Evolutionary conservation across 2,888 invertebrate genomes (phyloP).

Genomic region (Agonopterix alstromeriana): DNA sequence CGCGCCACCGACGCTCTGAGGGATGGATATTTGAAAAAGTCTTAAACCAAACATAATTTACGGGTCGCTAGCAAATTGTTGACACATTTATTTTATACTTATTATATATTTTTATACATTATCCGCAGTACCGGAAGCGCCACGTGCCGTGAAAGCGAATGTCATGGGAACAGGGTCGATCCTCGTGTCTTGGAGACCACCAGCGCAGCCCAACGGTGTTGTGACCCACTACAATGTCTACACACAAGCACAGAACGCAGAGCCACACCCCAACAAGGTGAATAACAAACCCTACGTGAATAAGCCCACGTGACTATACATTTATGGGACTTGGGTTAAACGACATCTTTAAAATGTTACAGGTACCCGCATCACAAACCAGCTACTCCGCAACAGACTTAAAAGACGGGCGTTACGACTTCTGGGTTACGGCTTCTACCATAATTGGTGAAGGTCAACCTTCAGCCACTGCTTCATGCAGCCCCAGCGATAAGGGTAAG

Average conservation of each 20-base stretch:
- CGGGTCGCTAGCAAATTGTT: too few relatives aligned
- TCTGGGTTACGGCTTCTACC: slow-evolving; percentile 96
- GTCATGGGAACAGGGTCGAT: slow-evolving; percentile 95
- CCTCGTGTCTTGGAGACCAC: slow-evolving; percentile 95
- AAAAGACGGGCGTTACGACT: slow-evolving; percentile 91
- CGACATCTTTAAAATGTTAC: background rate
- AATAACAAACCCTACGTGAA: background rate
- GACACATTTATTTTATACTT: too few relatives aligned
- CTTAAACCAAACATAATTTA: too few relatives aligned
- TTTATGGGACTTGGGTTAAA: too few relatives aligned
- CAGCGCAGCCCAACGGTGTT: slow-evolving; percentile 93
- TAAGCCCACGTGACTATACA: too few relatives aligned
- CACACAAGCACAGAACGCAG: slow-evolving; percentile 84
- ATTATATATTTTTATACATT: too few relatives aligned
- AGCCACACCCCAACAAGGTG: slow-evolving; percentile 85
- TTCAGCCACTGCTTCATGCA: slow-evolving; percentile 90
- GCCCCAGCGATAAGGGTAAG: slow-evolving; percentile 87
- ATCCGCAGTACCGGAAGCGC: slow-evolving; percentile 91
- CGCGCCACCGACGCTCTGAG: too few relatives aligned
- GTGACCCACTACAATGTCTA: slow-evolving; percentile 96
- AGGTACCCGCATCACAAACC: slow-evolving; percentile 87
- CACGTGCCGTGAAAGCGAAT: slow-evolving; percentile 93
- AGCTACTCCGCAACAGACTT: slow-evolving; percentile 92
- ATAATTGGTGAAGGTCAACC: slow-evolving; percentile 95
- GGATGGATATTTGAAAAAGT: too few relatives aligned